Conservation (phyloP, 1,140 invertebrate species). For the Pseudoatta argentina region DNA sequence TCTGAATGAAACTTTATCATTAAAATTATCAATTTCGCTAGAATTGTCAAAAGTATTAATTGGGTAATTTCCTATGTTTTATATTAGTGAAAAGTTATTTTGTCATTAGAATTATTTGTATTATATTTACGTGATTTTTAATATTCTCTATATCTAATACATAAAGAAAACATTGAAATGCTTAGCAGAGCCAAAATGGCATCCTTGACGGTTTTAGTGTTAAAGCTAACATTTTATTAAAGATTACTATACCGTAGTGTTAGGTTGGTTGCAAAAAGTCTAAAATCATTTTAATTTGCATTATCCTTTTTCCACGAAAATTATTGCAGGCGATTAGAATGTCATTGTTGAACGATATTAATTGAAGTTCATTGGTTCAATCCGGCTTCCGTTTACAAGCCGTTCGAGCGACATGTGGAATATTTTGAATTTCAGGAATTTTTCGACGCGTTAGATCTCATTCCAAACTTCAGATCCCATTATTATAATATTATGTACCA, state of each 20-base stretch:
- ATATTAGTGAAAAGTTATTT: too few species aligned
- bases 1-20: background rate
- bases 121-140: too few species aligned
- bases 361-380: background rate
- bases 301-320: background rate
- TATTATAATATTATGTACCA: slow-evolving; percentile 1
- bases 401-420: background rate
- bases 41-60: too few species aligned
- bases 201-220: too few species aligned
- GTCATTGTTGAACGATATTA: background rate
- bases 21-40: too few species aligned
- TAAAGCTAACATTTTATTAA: background rate
- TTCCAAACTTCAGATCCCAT: background rate
- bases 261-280: background rate
- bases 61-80: too few species aligned
- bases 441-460: background rate
- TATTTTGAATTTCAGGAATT: background rate
- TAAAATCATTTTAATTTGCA: background rate
- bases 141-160: too few species aligned
- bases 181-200: too few species aligned
- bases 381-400: background rate
- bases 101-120: too few species aligned
- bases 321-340: background rate
- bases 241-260: background rate
- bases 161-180: too few species aligned